These are phyloP conservation scores for Athripsodes cinereus DNA, from an alignment of 2,888 invertebrate genomes.

Conservation along the genomic window DNA sequence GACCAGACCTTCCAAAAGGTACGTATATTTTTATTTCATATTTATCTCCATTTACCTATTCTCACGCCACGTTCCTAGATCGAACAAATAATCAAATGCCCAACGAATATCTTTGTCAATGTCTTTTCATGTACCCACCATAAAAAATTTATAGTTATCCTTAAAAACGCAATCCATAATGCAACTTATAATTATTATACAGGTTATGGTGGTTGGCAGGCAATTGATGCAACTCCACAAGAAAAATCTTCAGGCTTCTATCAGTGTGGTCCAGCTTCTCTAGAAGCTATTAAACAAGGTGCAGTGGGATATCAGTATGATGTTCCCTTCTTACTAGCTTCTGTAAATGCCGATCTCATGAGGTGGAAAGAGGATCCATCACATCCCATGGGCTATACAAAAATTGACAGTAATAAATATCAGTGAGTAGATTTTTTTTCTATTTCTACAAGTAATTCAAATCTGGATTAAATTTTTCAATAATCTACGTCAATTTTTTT, in stretches of 20 bases:
- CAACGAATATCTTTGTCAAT: background rate
- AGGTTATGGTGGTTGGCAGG: constrained; percentile 89
- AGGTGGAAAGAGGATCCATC: constrained; percentile 67
- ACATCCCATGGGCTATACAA: constrained; percentile 57
- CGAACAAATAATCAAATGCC: too few relatives aligned
- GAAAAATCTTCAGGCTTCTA: constrained; percentile 65
- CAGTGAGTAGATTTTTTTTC: constrained; percentile 63
- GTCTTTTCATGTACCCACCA: background rate
- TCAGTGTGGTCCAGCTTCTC: constrained; percentile 74
- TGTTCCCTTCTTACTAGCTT: constrained; percentile 70
- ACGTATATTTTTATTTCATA: background rate
- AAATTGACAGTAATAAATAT: constrained; percentile 66
- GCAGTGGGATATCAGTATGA: constrained; percentile 70
- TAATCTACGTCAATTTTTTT: too few relatives aligned
- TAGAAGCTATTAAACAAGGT: constrained; percentile 72
- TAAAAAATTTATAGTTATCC: background rate
- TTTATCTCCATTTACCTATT: too few relatives aligned
- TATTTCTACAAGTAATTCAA: too few relatives aligned
- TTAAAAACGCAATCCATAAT: too few relatives aligned
- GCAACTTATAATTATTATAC: constrained; percentile 2
- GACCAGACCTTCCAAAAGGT: constrained; percentile 68
- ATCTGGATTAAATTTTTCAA: too few relatives aligned
- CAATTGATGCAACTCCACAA: constrained; percentile 80
- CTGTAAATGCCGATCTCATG: constrained; percentile 79
- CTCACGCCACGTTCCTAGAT: background rate